These are phyloP conservation scores for Tragelaphus imberbis DNA, from an alignment of 2,113 vertebrate species.

Conservation along the genomic window DNA sequence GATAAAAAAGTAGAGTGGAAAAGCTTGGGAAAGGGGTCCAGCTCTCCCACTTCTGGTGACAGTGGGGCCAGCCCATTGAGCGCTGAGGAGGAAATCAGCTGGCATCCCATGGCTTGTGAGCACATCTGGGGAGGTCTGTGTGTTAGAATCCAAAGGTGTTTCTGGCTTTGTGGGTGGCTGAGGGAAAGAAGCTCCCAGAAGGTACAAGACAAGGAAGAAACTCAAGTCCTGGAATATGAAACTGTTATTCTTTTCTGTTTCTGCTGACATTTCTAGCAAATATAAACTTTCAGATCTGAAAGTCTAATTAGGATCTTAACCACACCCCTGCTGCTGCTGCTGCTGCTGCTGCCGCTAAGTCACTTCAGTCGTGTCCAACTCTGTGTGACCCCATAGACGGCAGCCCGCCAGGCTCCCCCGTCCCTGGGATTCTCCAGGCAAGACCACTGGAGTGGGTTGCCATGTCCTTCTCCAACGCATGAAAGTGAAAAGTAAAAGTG, in stretches of 20 bases:
- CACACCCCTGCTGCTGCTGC: neutral
- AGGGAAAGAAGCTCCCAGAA: neutral
- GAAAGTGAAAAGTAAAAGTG: too few species aligned
- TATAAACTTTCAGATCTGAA: neutral
- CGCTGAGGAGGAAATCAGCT: neutral
- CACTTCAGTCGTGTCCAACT: too few species aligned
- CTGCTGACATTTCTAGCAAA: neutral
- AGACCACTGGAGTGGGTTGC: too few species aligned
- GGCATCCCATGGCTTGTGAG: neutral
- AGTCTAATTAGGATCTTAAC: neutral
- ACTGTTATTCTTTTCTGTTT: neutral
- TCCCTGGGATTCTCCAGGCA: too few species aligned
- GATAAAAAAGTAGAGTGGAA: neutral
- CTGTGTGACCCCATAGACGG: too few species aligned
- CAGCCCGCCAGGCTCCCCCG: too few species aligned
- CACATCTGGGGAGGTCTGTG: neutral
- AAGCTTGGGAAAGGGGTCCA: neutral
- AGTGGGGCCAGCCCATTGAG: neutral
- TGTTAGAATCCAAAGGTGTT: neutral
- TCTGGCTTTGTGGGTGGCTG: neutral
- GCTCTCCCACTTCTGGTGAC: neutral
- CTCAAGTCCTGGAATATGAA: neutral
- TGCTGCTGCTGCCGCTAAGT: too few species aligned
- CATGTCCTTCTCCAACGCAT: too few species aligned
- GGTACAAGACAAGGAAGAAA: neutral